A percentile compares a stretch with the other conserved stretches of the same genome.
These are phyloP conservation scores for Epinephelus moara DNA, from an alignment of 2,113 vertebrate genomes.

Conservation along the genomic window DNA sequence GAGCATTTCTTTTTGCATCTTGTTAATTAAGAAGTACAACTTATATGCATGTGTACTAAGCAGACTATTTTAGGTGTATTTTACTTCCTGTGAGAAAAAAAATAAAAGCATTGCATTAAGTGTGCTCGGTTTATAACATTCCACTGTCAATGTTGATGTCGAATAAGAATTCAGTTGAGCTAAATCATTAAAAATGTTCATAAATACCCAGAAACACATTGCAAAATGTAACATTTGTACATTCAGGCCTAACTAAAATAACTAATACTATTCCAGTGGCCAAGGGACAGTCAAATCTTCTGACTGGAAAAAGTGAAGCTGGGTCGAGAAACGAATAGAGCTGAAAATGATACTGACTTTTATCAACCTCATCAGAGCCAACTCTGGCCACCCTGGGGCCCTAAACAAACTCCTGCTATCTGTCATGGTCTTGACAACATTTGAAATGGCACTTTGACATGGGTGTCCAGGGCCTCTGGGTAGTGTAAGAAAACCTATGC, in stretches of 20 bases:
- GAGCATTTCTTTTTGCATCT: neutral
- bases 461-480: conserved; percentile 1
- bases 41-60: neutral
- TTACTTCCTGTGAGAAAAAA: neutral
- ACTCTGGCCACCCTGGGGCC: conserved; percentile 18
- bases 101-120: neutral
- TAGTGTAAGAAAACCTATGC: conserved; percentile 9
- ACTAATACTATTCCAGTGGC: neutral
- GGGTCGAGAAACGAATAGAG: neutral
- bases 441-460: conserved; percentile 48
- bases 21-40: neutral
- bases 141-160: neutral
- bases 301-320: neutral
- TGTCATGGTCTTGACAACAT: conserved; percentile 49
- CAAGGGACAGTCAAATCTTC: neutral
- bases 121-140: neutral
- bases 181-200: no score
- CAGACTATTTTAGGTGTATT: neutral
- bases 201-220: neutral
- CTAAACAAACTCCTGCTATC: conserved; percentile 11
- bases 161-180: neutral
- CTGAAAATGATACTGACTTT: conserved; percentile 3
- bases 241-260: neutral
- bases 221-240: neutral
- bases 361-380: conserved; percentile 29